Percentiles rank a stretch among this genome's conserved stretches.
Conservation (phyloP, 1,140 invertebrate species). For the Cataglyphis hispanica region DNA sequence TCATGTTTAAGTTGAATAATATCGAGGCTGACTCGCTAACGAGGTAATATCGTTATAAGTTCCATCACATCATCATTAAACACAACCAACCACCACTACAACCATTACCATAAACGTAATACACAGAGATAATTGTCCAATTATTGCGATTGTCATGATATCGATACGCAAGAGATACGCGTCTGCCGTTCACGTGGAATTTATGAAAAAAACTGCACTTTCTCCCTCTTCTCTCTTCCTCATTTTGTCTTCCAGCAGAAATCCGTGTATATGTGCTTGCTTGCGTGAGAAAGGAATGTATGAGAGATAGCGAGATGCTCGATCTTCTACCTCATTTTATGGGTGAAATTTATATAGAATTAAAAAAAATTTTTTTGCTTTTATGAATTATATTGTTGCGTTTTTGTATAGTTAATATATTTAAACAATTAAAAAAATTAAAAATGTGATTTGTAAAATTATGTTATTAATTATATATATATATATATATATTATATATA, state of each 20-base stretch:
- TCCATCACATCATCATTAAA: conserved; percentile 52
- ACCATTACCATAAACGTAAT: conserved; percentile 13
- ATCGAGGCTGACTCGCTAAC: conserved; percentile 69
- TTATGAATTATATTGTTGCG: neutral
- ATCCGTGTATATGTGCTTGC: conserved; percentile 8
- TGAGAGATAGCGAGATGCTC: conserved; percentile 37
- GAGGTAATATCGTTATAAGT: conserved; percentile 64
- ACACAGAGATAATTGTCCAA: conserved; percentile 62
- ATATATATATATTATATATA: neutral
- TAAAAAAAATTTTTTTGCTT: neutral
- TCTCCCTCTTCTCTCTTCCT: conserved; percentile 48
- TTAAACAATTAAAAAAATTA: conserved; percentile 14
- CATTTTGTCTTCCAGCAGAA: conserved; percentile 59
- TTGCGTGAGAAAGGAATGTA: neutral
- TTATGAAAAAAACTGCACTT: conserved; percentile 43
- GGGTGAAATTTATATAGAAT: neutral
- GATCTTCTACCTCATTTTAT: neutral
- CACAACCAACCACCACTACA: conserved; percentile 31
- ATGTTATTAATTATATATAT: conserved; percentile 6
- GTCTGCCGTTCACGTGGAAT: conserved; percentile 69
- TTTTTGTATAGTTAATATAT: neutral
- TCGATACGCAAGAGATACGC: conserved; percentile 8
- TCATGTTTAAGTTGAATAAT: conserved; percentile 83
- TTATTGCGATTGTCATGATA: conserved; percentile 50
- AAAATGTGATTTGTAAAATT: neutral